Evolutionary conservation across 2,888 invertebrate species (phyloP), one percentile per base, ranked within the genome.

Genomic region (Agrotis puta): DNA sequence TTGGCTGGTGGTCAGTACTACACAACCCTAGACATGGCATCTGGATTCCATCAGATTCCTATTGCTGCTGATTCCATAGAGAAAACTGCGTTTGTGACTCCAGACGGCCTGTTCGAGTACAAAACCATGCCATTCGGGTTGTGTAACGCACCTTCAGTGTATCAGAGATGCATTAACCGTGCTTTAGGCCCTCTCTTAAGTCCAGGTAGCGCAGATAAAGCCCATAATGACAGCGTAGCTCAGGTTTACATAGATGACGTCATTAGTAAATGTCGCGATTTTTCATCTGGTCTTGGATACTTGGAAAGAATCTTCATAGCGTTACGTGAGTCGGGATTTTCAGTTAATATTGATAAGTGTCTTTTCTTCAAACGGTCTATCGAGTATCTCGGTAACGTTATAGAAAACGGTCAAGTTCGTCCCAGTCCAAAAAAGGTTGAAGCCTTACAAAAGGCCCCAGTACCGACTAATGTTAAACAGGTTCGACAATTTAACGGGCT

Each of bases 241-340:
- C 84, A 84, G 13, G 87, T 88, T 0, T 89, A 89, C 43, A 66
- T 88, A 0, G 88, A 89, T 77, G 89, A 89, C 43, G 88, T 89
- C 0, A 16, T 88, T 0, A 66, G 56, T 7, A 87, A 86, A 67
- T 79, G 83, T 48, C 13, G n/a, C 0, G 54, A 81, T 33, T 79
- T 86, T 22, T 0, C 57, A 0, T 61, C 71, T 7, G 87, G 87
- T 0, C 18, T 89, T 0, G 33, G 54, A 2, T 2, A 70, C 16
- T 4, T 89, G 0, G 85, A 88, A 24, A 7, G 57, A 11, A 71
- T 88, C 0, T 64, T 90, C 0, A 66, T 77, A 2, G 82, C 86
- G 0, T 51, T 90, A 13, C 62, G 47, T 6, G 53, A 84, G 0
- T 51, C 87, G 0, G 89, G 88, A 0, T 89, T 89, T 57, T 88